phyloP scores from a whole-genome alignment of 1,140 invertebrate genomes.

The Portunus trituberculatus region DNA sequence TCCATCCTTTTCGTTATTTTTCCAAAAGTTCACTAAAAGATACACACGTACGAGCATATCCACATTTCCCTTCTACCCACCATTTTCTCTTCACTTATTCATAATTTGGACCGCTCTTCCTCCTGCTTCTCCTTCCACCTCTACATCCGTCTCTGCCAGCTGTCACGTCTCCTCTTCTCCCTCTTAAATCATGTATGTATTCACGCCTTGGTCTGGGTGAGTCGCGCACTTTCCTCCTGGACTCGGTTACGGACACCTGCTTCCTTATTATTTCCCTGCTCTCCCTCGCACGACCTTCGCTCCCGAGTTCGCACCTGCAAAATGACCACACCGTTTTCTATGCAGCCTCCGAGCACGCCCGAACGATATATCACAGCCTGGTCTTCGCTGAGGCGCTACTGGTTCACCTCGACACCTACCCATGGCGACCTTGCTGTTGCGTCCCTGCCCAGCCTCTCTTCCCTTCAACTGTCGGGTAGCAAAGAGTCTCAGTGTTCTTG shows the following conservation, averaged over 20 bases:
- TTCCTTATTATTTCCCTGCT: neutral
- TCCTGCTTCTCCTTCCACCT: no score
- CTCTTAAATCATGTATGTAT: conserved; percentile 1
- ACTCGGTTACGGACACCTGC: neutral
- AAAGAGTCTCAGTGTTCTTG: neutral
- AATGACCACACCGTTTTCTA: neutral
- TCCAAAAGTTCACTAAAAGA: no score
- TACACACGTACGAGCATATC: no score
- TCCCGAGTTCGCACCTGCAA: neutral
- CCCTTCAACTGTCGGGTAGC: neutral
- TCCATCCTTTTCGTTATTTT: neutral
- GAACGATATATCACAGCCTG: neutral
- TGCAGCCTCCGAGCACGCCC: neutral
- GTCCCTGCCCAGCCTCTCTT: neutral
- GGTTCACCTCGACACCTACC: neutral
- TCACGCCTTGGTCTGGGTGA: no score
- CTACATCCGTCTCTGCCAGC: neutral
- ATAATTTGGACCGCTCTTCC: no score
- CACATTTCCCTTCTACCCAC: neutral
- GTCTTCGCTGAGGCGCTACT: neutral
- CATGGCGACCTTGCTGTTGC: neutral
- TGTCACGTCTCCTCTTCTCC: neutral
- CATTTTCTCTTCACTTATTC: neutral
- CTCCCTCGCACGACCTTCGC: neutral
- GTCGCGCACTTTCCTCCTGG: no score